These are phyloP conservation scores for Drosophila mimica DNA, from an alignment of 2,888 invertebrate species.

Conservation along the genomic window DNA sequence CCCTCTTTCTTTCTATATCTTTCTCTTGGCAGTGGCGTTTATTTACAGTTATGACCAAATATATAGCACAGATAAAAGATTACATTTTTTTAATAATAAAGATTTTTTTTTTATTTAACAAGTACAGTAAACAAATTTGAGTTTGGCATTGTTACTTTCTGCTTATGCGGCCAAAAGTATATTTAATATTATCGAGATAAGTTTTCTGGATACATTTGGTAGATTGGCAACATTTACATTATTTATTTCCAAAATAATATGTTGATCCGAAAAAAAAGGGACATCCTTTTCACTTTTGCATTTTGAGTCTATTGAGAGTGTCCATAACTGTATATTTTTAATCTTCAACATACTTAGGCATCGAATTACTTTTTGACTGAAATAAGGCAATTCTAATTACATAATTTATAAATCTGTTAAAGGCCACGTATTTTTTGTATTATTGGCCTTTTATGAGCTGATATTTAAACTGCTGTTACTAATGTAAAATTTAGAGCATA, in stretches of 20 bases:
- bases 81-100: not conserved
- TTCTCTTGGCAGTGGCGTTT: not conserved
- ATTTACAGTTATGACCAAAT: constrained; percentile 1
- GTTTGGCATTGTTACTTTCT: not conserved
- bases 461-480: not conserved
- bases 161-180: not conserved
- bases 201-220: not conserved
- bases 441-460: not conserved
- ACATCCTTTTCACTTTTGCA: not conserved
- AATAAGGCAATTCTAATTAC: not conserved
- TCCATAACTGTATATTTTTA: not conserved
- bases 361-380: not conserved
- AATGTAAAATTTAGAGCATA: constrained; percentile 29
- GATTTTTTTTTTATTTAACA: not conserved
- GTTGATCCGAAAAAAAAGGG: not conserved
- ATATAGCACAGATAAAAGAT: not conserved
- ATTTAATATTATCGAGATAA: not conserved
- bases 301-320: not conserved
- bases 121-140: not conserved
- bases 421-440: not conserved
- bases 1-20: not conserved
- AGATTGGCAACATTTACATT: not conserved
- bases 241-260: not conserved
- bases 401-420: not conserved
- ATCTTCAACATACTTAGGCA: not conserved